A percentile compares a stretch with the other conserved stretches of the same genome.
phyloP scores from a whole-genome alignment of 2,797 vertebrate genomes.

The Threskiornis aethiopicus region DNA sequence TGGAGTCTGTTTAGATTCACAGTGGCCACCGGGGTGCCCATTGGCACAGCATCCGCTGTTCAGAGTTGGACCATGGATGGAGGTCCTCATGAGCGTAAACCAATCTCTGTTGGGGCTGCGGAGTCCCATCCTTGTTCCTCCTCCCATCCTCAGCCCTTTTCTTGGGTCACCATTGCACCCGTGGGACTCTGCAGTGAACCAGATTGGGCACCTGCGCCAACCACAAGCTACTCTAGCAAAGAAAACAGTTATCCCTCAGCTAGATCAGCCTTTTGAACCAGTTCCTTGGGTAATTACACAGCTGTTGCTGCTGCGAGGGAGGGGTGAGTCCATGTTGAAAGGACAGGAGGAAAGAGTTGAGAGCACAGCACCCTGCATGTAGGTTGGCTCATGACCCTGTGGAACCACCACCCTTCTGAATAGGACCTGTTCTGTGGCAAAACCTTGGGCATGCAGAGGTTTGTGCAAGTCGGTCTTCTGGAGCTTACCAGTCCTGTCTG shows the following conservation, averaged over 20 bases:
- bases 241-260: background rate
- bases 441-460: background rate
- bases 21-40: background rate
- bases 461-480: background rate
- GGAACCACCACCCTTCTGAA: background rate
- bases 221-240: background rate
- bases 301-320: background rate
- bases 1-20: background rate
- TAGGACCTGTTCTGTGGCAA: background rate
- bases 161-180: background rate
- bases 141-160: background rate
- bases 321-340: background rate
- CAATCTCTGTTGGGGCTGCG: background rate
- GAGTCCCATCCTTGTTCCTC: fast-evolving
- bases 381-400: background rate
- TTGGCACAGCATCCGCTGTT: background rate
- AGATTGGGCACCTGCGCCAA: background rate
- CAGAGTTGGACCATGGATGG: background rate
- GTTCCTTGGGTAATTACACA: background rate
- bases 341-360: background rate
- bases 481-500: background rate
- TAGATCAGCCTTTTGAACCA: background rate
- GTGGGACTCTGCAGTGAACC: background rate
- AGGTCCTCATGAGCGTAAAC: background rate
- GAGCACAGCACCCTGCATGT: background rate